Evolutionary conservation across 2,888 invertebrate species (phyloP), one percentile per base, ranked within the genome.

Genomic region (Luffia ferchaultella): DNA sequence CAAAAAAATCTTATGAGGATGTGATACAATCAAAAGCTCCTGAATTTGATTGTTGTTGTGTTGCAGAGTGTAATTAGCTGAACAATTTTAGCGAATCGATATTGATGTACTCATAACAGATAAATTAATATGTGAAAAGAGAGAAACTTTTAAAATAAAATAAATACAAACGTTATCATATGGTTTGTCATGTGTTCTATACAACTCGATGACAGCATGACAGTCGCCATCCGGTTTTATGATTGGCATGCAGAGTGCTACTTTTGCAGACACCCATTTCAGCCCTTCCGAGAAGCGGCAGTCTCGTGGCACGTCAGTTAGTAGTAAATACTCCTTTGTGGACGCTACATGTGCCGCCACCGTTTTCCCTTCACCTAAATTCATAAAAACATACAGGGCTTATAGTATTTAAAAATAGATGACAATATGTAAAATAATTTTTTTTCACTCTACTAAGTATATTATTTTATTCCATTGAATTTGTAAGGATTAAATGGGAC

Each of bases 191-290:
- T 64, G 62, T 0, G 85, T 85, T 54, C 86, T 68, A 57, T 84
- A 87, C 46, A 88, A 62, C 61, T 89, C 88, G 1, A 89, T 67
- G 0, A 89, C 86, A 1, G 87, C 88, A 51, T 85, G 84, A 57
- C 87, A 87, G 1, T 85, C 84, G 0, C 86, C 85, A 50, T 87
- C 85, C 0, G 87, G 86, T 40, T 86, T 86, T 1, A 88, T 74
- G 0, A 89, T 73, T 1, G 89, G 89, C 63, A 88, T 83, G 57
- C 87, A 86, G 1, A 89, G 67, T 0, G 88, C 87, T 0, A 80
- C 76, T 62, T 85, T 86, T 0, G 87, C 85, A 49, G 85, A 83
- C 20, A 85, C 71, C 86, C 87, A 76, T 46, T 77, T 82, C 40
- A 88, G 71, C 0, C 88, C 87, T 30, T 86, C 85, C 0, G 87